Evolutionary conservation across 1,140 invertebrate genomes (phyloP).

Genomic region (Zaprionus ghesquierei): DNA sequence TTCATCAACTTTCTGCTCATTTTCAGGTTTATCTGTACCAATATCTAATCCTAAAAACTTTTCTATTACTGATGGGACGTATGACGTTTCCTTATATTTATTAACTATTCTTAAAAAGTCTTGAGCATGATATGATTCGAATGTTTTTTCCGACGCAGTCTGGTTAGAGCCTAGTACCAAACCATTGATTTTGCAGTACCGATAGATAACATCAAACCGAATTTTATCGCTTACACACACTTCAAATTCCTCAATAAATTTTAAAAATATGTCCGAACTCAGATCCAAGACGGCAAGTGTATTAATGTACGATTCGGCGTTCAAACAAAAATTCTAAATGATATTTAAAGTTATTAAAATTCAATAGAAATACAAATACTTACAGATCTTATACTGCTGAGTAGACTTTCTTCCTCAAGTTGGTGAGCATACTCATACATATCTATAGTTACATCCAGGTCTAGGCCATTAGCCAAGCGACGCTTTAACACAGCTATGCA

Average conservation of each 20-base stretch:
- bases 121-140: neutral
- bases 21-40: neutral
- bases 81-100: neutral
- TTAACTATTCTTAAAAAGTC: neutral
- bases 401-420: conserved; percentile 21
- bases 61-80: neutral
- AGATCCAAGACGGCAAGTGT: conserved; percentile 29
- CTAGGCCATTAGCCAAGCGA: neutral
- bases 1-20: conserved; percentile 1
- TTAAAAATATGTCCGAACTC: conserved; percentile 21
- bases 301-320: neutral
- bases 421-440: conserved; percentile 35
- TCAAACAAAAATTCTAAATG: neutral
- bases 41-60: neutral
- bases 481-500: conserved; percentile 17
- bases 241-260: conserved; percentile 18
- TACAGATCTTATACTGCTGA: neutral
- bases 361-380: neutral
- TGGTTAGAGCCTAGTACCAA: neutral
- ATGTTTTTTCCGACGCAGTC: neutral
- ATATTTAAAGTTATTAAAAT: neutral
- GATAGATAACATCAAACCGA: conserved; percentile 33
- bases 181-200: conserved; percentile 30
- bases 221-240: neutral
- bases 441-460: conserved; percentile 24